Base-by-base conservation (phyloP, 2,113 vertebrate genomes). In the Mugil cephalus region DNA sequence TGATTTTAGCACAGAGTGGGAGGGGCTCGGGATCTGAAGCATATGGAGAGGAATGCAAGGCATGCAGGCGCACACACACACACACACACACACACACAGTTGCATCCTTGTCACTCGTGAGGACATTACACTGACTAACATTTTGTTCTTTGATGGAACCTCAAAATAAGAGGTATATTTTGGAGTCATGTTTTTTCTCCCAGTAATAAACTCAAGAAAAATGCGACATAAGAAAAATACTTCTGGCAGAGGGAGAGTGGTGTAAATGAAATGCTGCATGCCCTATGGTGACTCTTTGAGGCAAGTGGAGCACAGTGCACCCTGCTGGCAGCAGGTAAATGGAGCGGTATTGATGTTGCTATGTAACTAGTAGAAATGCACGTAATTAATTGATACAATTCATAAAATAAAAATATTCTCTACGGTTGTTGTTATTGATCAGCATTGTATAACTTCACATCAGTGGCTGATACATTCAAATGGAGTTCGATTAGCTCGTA, bases 1-100 rank as follows among this genome's bases (percentile, higher is more conserved):
- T 81, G 82, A 70, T 87, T 82, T 85, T 71, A 81, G 74, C 24
- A 14, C 21, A 50, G 69, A 71, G 83, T 77, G 76, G 87, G 82
- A 74, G 73, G 64, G 56, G 85, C 79, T 14, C 0, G 0, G 17
- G 54, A 78, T 78, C 66, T 75, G 73, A 65, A 66, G 77, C 83
- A 88, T 83, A 83, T 78, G 83, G 83, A 53, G 59, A 47, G 51
- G 15, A 66, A 45, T n/a, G 47, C 15, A 45, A 38, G 38, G 35
- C 65, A 14, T 18, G 36, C 45, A 60, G 30, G 51, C 68, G 14
- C 48, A 10, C 42, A 53, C 54, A 46, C 48, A 45, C 40, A 51
- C 61, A 52, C 66, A 43, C 65, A 62, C 48, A 40, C 67, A 50
- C 59, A 39, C 63, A 62, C 62, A 48, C 19, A 36, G 19, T 19